Base-by-base conservation (phyloP, 2,888 invertebrate genomes). In the Agrilus biguttatus region DNA sequence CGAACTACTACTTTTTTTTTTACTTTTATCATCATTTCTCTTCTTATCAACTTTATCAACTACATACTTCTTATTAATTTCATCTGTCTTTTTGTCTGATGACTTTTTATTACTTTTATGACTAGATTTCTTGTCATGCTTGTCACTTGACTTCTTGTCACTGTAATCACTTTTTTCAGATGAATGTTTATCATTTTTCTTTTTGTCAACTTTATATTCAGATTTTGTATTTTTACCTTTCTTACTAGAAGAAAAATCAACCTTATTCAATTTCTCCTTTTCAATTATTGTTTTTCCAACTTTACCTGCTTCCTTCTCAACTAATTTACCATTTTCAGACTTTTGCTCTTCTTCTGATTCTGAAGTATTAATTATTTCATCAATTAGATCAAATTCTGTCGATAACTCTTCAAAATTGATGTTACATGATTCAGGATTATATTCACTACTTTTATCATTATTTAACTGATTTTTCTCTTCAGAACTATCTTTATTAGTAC, bases 351-450 rank as follows among this genome's bases (percentile, higher is more conserved):
- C 33, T 36, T 28, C 28, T 28, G 19, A 43, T 42, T 33, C 39
- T 5, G 41, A 19, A 28, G 55, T 47, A 34, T 51, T 55, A 5
- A 68, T 52, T 40, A 68, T 63, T 44, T 68, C 67, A 50, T 68
- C 67, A 38, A 69, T 63, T 44, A 66, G 54, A 45, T 66, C 62
- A 50, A 67, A 65, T 40, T 67, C 69, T 8, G 53, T 54, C 5
- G 61, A 55, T 37, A 68, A 57, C 41, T 62, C 61, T 47, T 65
- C 64, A 41, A 67, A 55, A 39, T 62, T 52, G 33, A 62, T 60
- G 17, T 65, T 39, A 3, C 33, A 28, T 13, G 12, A 28, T 4
- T 14, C 39, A 36, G 39, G 19, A 35, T 33, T 44, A 33, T 48
- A 28, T 14, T 33, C 40, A 14, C 32, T 39, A 6, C 10, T n/a